Evolutionary conservation across 2,888 invertebrate species (phyloP), one percentile per base, ranked within the genome.

Genomic region (Formica aserva): DNA sequence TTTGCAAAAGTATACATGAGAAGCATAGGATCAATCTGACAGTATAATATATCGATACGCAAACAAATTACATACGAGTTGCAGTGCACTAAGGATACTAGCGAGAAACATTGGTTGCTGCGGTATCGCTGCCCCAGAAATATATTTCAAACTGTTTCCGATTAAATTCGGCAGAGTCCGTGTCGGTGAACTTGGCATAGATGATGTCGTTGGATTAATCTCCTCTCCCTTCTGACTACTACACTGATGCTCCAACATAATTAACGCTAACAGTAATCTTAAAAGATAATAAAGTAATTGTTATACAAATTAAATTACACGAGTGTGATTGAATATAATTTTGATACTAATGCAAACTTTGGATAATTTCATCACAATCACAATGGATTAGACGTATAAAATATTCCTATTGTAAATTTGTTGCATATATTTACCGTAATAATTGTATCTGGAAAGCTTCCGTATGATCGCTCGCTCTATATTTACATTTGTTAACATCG

Each of bases 101-200:
- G 97, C 96, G 45, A 98, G 95, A 93, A 98, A 98, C 96, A 98
- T 97, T 41, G 97, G 97, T 93, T 98, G 98, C 92, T 98, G 97
- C 55, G 97, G 97, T 84, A 97, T 97, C 57, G 96, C 95, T 83
- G 96, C 95, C 60, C 97, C 96, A 29, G 96, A 96, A 71, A 96
- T 94, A 91, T 97, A 97, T 88, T 96, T 96, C 4, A 96, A 95
- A 91, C 91, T 92, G 83, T 87, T 93, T 32, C 93, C 93, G 22
- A 91, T 91, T 72, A 94, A 92, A 88, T 92, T 95, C 57, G 93
- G 91, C 85, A 91, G 85, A 6, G 88, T 89, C 83, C 90, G 87
- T 26, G 92, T 92, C 4, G 94, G 94, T 62, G 93, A 94, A 65
- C 89, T 91, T 22, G 91, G 93, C 80, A 89, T 88, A 6, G 92